Conservation (phyloP, 2,888 invertebrate genomes). For the Sphaerophoria taeniata region DNA sequence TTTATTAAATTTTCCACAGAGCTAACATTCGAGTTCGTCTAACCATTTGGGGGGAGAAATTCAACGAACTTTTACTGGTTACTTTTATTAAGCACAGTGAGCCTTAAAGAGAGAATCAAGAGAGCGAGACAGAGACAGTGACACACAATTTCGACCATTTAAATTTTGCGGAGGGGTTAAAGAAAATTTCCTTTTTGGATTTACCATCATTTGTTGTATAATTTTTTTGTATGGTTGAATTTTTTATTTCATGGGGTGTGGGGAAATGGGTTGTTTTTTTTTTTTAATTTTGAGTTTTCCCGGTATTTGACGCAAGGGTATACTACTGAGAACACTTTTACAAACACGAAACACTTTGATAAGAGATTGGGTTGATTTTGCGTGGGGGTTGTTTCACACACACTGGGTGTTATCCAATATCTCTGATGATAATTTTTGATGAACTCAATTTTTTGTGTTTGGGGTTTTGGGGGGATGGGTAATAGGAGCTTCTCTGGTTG, state of each 20-base stretch:
- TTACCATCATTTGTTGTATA: neutral
- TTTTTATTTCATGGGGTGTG: neutral
- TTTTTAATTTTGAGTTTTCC: conserved; percentile 56
- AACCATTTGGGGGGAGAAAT: conserved; percentile 82
- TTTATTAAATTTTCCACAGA: conserved; percentile 78
- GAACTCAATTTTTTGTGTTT: conserved; percentile 27
- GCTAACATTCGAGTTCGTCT: conserved; percentile 80
- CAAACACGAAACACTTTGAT: conserved; percentile 9
- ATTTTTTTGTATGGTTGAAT: neutral
- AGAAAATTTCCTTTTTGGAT: conserved; percentile 48
- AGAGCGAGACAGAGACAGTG: neutral
- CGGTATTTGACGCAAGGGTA: conserved; percentile 68
- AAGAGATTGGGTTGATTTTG: conserved; percentile 36
- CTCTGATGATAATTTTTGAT: conserved; percentile 30
- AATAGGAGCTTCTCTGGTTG: neutral
- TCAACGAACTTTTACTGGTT: conserved; percentile 80
- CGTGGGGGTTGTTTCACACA: conserved; percentile 40
- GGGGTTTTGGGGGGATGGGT: neutral
- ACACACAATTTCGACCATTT: neutral
- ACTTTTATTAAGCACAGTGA: conserved; percentile 58
- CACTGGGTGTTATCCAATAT: conserved; percentile 28
- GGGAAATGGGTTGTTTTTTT: neutral
- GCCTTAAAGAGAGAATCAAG: conserved; percentile 24
- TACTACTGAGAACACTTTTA: conserved; percentile 46
- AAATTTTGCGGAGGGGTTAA: conserved; percentile 49